Conservation (phyloP, 1,140 invertebrate genomes). For the Heliconius hewitsoni region DNA sequence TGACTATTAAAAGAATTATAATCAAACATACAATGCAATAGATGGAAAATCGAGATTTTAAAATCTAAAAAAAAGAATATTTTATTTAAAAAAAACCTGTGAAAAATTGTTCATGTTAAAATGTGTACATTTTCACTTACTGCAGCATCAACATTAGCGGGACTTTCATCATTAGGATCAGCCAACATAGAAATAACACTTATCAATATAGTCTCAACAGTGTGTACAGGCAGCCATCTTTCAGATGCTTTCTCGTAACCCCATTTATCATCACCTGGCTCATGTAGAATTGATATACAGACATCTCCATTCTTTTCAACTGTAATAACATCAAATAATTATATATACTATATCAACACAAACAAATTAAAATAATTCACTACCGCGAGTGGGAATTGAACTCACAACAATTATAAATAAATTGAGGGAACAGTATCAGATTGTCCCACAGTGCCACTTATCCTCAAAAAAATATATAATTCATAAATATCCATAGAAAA, state of each 20-base stretch:
- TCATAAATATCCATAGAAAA: too few species aligned
- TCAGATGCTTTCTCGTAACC: slow-evolving; percentile 99
- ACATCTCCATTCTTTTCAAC: slow-evolving; percentile 99
- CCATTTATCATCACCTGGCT: slow-evolving; percentile 99
- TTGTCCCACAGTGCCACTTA: too few species aligned
- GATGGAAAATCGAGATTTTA: too few species aligned
- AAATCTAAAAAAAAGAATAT: neutral
- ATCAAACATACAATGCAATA: too few species aligned
- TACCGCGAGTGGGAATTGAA: too few species aligned
- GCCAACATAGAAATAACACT: slow-evolving; percentile 99
- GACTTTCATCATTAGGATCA: slow-evolving; percentile 99
- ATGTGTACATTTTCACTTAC: slow-evolving; percentile 83
- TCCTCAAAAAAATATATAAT: too few species aligned
- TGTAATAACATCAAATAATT: slow-evolving; percentile 72
- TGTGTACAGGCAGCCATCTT: slow-evolving; percentile 99
- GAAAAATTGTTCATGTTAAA: neutral
- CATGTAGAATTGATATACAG: slow-evolving; percentile 99
- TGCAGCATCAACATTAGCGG: slow-evolving; percentile 99
- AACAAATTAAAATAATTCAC: too few species aligned
- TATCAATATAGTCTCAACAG: slow-evolving; percentile 99
- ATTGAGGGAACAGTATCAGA: too few species aligned
- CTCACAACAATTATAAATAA: too few species aligned
- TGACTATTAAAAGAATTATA: too few species aligned
- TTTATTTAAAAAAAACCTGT: too few species aligned
- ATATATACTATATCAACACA: neutral